These are phyloP conservation scores for Cheilosia variabilis DNA, from an alignment of 2,888 invertebrate species.

Conservation along the genomic window DNA sequence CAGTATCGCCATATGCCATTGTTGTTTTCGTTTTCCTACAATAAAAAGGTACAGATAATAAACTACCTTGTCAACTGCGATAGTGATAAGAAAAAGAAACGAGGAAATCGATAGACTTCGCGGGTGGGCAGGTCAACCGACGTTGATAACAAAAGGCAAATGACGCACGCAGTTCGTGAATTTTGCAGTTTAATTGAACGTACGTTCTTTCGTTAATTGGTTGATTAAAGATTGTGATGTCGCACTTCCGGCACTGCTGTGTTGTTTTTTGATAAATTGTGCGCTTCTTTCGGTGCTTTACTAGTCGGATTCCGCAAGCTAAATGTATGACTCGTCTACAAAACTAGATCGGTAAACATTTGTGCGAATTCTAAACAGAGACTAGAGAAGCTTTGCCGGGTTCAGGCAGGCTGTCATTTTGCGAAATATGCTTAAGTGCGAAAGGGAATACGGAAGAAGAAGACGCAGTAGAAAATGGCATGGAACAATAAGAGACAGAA, in stretches of 20 bases:
- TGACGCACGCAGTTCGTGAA: slow-evolving; percentile 17
- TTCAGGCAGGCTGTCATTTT: background rate
- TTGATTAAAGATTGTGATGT: background rate
- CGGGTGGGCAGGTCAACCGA: slow-evolving; percentile 8
- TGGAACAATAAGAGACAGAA: slow-evolving; percentile 13
- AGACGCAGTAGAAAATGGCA: background rate
- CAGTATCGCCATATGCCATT: slow-evolving; percentile 5
- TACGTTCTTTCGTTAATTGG: background rate
- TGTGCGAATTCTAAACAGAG: slow-evolving; percentile 6
- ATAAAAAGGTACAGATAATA: background rate
- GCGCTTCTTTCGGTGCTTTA: too few relatives aligned
- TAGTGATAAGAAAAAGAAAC: slow-evolving; percentile 7
- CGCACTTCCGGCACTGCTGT: background rate
- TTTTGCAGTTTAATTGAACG: background rate
- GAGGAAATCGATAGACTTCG: background rate
- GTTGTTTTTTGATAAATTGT: background rate
- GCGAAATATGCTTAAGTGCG: background rate
- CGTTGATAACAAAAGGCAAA: slow-evolving; percentile 9
- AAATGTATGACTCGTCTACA: background rate
- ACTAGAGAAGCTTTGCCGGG: background rate
- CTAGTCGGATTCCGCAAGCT: too few relatives aligned
- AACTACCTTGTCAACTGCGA: background rate
- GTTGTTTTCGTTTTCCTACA: slow-evolving; percentile 10
- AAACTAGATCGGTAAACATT: background rate
- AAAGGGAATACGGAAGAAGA: background rate